These are phyloP conservation scores for Sprattus sprattus DNA, from an alignment of 2,113 vertebrate genomes.

Conservation along the genomic window DNA sequence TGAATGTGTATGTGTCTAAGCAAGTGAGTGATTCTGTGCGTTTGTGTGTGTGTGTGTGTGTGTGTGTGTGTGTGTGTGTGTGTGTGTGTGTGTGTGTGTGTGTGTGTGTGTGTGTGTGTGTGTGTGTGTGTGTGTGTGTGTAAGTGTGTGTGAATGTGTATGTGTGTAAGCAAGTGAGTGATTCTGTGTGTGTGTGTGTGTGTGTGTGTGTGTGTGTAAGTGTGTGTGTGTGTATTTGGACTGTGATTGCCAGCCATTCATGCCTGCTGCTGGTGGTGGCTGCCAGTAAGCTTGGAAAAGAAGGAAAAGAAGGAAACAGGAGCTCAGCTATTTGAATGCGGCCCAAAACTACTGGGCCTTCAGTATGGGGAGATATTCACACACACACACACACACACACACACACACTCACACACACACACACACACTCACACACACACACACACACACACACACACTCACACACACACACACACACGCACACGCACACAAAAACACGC, in stretches of 20 bases:
- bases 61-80: slow-evolving; percentile 9
- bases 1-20: background rate
- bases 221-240: background rate
- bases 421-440: too few species aligned
- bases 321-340: background rate
- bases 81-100: slow-evolving; percentile 1
- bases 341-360: background rate
- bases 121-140: background rate
- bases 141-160: background rate
- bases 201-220: background rate
- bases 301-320: background rate
- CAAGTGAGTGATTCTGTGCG: background rate
- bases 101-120: slow-evolving; percentile 1
- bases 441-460: too few species aligned
- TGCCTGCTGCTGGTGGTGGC: background rate
- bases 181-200: background rate
- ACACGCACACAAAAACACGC: too few species aligned
- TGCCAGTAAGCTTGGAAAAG: background rate
- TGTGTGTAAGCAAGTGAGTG: too few species aligned
- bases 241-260: slow-evolving; percentile 5
- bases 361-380: background rate
- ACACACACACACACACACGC: too few species aligned
- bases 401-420: too few species aligned
- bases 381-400: too few species aligned
- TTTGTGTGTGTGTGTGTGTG: background rate